A percentile compares a stretch with the other conserved stretches of the same genome.
phyloP scores from a whole-genome alignment of 2,888 invertebrate species.

The Cremastinae sp. region DNA sequence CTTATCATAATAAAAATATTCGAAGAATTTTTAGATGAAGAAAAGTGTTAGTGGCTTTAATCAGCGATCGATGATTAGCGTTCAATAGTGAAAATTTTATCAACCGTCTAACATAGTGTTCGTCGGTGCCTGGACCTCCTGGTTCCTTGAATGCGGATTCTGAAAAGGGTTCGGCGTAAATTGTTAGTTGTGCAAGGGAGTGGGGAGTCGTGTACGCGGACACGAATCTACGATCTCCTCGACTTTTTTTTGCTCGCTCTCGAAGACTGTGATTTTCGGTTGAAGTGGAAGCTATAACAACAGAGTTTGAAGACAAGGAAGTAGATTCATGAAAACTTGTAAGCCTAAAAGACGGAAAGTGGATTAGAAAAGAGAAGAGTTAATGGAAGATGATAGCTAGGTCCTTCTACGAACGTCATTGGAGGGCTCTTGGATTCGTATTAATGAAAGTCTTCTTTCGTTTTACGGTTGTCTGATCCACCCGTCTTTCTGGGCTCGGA shows the following conservation, averaged over 20 bases:
- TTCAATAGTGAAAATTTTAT: too few species aligned
- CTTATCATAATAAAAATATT: slow-evolving; percentile 19
- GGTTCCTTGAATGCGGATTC: too few species aligned
- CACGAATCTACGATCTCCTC: slow-evolving; percentile 24
- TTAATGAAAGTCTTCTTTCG: slow-evolving; percentile 15
- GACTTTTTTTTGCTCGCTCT: slow-evolving; percentile 27
- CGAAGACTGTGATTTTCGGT: slow-evolving; percentile 54
- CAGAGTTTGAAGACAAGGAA: slow-evolving; percentile 4
- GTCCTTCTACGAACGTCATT: slow-evolving; percentile 59
- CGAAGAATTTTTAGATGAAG: background rate
- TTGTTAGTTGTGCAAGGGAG: too few species aligned
- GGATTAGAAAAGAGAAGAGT: slow-evolving; percentile 20
- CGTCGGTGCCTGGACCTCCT: too few species aligned
- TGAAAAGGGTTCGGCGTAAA: too few species aligned
- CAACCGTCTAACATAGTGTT: too few species aligned
- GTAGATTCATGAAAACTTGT: background rate
- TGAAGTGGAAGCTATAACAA: slow-evolving; percentile 34
- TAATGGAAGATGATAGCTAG: slow-evolving; percentile 57
- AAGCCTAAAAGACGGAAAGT: slow-evolving; percentile 37
- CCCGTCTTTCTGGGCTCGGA: slow-evolving; percentile 66
- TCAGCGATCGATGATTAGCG: too few species aligned
- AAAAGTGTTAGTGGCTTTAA: background rate
- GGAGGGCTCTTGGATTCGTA: slow-evolving; percentile 24
- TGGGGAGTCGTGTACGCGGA: too few species aligned
- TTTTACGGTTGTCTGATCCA: slow-evolving; percentile 54